Percentiles rank a stretch among this genome's conserved stretches.
Evolutionary conservation across 2,888 invertebrate species (phyloP).

Genomic region (Scelioninae gen. 2): DNA sequence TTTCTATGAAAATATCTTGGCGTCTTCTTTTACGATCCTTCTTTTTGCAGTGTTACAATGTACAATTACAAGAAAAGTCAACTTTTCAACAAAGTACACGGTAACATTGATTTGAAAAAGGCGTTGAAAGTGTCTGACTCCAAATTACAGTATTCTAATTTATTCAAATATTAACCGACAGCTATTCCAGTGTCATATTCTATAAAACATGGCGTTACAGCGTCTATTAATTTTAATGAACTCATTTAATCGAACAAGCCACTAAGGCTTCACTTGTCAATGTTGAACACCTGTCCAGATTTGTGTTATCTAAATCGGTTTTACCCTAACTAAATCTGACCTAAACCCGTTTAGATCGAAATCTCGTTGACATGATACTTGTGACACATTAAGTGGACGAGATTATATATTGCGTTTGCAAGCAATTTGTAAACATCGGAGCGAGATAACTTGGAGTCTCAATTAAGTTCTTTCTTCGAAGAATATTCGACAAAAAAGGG

Average conservation of each 20-base stretch:
- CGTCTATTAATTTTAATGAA: background rate
- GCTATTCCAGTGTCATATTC: too few relatives aligned
- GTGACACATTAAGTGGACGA: conserved; percentile 12
- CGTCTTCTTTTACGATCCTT: too few relatives aligned
- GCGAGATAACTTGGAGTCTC: background rate
- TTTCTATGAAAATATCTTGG: too few relatives aligned
- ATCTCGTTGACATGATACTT: conserved; percentile 17
- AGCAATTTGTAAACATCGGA: conserved; percentile 5
- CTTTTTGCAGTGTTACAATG: too few relatives aligned
- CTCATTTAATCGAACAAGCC: background rate
- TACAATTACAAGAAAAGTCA: too few relatives aligned
- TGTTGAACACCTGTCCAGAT: conserved; percentile 10
- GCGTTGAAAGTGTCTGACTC: too few relatives aligned
- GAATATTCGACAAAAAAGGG: too few relatives aligned
- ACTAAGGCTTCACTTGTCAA: conserved; percentile 1
- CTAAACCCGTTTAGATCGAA: conserved; percentile 27
- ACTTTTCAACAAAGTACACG: too few relatives aligned
- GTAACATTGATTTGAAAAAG: too few relatives aligned
- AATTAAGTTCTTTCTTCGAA: background rate
- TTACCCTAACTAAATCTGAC: conserved; percentile 15
- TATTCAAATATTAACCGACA: too few relatives aligned
- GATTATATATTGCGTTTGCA: background rate
- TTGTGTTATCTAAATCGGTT: conserved; percentile 3
- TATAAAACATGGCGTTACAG: too few relatives aligned
- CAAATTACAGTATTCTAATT: too few relatives aligned